Conservation (phyloP, 2,797 vertebrate species). For the Chrysocyon brachyurus region DNA sequence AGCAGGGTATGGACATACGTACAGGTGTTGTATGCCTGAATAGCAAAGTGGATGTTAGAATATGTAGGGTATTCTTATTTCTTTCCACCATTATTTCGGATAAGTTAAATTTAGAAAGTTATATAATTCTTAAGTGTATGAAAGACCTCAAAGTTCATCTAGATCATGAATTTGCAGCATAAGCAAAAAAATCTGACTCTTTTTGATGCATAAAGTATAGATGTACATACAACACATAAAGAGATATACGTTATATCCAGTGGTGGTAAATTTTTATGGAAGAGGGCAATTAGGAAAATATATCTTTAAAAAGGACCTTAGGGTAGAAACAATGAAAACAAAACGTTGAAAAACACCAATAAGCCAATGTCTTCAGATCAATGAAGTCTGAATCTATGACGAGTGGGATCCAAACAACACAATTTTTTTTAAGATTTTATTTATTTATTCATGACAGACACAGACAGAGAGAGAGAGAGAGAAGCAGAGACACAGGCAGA, state of each 20-base stretch:
- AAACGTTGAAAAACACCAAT: neutral
- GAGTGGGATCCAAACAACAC: neutral
- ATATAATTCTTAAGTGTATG: neutral
- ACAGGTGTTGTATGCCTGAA: neutral
- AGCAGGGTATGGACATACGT: neutral
- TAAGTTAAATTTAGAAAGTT: conserved; percentile 20
- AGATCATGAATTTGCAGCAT: neutral
- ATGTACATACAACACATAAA: neutral
- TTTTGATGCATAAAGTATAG: neutral
- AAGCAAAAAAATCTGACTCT: neutral
- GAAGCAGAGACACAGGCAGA: no score
- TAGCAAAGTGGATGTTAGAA: neutral
- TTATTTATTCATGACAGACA: no score
- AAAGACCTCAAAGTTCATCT: neutral
- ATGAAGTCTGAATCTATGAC: neutral
- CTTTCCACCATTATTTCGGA: neutral
- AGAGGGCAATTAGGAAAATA: neutral
- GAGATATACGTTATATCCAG: neutral
- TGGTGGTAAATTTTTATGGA: neutral
- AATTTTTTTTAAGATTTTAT: no score
- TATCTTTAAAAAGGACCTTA: neutral
- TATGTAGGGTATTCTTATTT: neutral
- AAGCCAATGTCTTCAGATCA: neutral
- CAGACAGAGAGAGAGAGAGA: no score
- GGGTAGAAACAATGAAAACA: neutral